Evolutionary conservation across 2,888 invertebrate species (phyloP), one percentile per base, ranked within the genome.

Genomic region (Agriotes lineatus): DNA sequence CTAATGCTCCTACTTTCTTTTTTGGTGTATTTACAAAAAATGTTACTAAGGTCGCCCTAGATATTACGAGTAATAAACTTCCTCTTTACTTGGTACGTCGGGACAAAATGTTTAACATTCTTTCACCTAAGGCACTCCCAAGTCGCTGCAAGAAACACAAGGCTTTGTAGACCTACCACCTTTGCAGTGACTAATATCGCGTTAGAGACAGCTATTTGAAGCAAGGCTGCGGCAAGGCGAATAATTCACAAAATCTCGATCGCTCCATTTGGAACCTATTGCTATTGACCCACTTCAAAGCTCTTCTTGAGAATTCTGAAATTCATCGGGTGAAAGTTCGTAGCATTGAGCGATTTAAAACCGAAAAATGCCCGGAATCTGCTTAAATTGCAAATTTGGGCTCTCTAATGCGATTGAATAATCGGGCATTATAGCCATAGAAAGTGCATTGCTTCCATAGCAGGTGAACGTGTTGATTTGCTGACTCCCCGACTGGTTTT

Each of bases 81-180:
- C n/a, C n/a, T n/a, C n/a, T n/a, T 48, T 48, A 25, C 48, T 25
- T 22, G 33, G 35, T 16, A 48, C 54, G 35, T 59, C 16, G 22
- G 19, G 44, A 14, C 54, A 44, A 66, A 50, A 66, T 66, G 42
- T 66, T 60, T 66, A 42, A 54, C 66, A 66, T 66, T 66, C 66
- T 66, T 66, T 44, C 22, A 20, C 22, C 18, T 54, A 54, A 66
- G 66, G 60, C 66, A 66, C 66, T 60, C 66, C 66, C 59, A 44
- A 39, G 58, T 57, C 57, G 57, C 20, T 45, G 48, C 48, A 64
- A 45, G 37, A 66, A 65, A 50, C 48, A 60, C 60, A 66, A 57
- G 57, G 64, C 33, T 57, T 63, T 63, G 30, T 57, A 59, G 65
- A 65, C 50, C 33, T 42, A 35, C 61, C 61, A 56, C 63, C 63